Evolutionary conservation across 1,140 invertebrate species (phyloP), one percentile per base, ranked within the genome.

Genomic region (Palaemon carinicauda): DNA sequence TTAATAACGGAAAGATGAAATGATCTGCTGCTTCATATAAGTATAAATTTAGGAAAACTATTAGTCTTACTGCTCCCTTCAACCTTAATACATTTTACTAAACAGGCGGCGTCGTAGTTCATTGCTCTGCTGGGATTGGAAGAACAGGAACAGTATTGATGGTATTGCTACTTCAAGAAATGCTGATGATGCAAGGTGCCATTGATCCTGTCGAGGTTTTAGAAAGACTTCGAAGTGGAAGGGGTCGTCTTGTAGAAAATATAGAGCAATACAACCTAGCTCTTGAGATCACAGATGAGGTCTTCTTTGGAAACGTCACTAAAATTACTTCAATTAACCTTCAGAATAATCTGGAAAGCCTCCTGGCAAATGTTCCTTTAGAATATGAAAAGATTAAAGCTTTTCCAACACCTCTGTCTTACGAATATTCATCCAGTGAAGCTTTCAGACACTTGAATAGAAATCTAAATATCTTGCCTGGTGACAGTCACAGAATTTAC

Each of bases 101-200:
- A 53, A 12, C 77, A 80, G 87, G 82, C 15, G 74, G 74, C 24
- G 75, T 81, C 19, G 75, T 88, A 24, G 87, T 88, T 24, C 87
- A 88, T 53, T 88, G 87, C 33, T 88, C 87, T 27, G 87, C 87
- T 52, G 87, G 87, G 4, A 88, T 88, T 51, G 87, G 87, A 3
- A 81, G 87, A 9, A 88, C 87, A 17, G 87, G 87, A 17, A 88
- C 87, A 31, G 81, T 84, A 14, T 52, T 88, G 1, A 78, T 54
- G 75, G 87, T 83, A n/a, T 75, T 84, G 10, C 31, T 84, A 24
- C 71, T 82, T 74, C 80, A 27, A 74, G 87, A 88, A 29, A 71
- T 79, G 60, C 54, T 88, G 31, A n/a, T 19, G 2, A 1, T 73
- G 2, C 17, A 71, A n/a, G 75, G 75, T 31, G 53, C 54, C 17